Evolutionary conservation across 2,888 invertebrate genomes (phyloP), one percentile per base, ranked within the genome.

Genomic region (Heliconius charithonia): DNA sequence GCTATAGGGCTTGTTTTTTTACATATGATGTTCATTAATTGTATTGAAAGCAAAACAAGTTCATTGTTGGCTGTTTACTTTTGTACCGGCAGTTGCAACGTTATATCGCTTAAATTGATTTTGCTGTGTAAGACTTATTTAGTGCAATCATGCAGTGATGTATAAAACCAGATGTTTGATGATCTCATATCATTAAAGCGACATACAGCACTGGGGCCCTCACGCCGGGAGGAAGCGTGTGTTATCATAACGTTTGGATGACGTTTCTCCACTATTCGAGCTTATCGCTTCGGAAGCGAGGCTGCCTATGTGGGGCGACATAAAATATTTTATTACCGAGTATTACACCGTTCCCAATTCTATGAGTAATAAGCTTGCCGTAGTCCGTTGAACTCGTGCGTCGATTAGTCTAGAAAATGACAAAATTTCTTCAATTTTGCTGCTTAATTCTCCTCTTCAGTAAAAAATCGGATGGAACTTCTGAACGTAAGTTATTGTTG

Each of bases 201-300:
- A 41, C 67, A 45, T 59, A 74, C 41, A 41, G n/a, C 19, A 62
- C 41, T 25, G 73, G 62, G 62, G 41, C 51, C 51, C 75, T 65
- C 65, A 56, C 41, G 51, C 45, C 67, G 66, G 56, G 70, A 66
- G 79, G 79, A 76, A 79, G 69, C 63, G 69, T 76, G 62, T 51
- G 72, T 77, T 77, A 77, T 77, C 77, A 66, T 77, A 72, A 25
- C 51, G 72, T 51, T 75, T 56, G 66, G 56, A 37, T 80, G 78
- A 78, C 75, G 69, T 73, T 76, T 76, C 63, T 65, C 56, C 62
- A 74, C 65, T 73, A 51, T 78, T 71, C 19, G 75, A 82, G 82
- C 85, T 92, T 93, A 93, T 92, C 92, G 88, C 78, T 82, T 87
- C 88, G 91, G 91, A 90, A 90, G 87, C 85, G 86, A 84, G 85